Conservation (phyloP, 1,140 invertebrate genomes). For the Tribolium madens region DNA sequence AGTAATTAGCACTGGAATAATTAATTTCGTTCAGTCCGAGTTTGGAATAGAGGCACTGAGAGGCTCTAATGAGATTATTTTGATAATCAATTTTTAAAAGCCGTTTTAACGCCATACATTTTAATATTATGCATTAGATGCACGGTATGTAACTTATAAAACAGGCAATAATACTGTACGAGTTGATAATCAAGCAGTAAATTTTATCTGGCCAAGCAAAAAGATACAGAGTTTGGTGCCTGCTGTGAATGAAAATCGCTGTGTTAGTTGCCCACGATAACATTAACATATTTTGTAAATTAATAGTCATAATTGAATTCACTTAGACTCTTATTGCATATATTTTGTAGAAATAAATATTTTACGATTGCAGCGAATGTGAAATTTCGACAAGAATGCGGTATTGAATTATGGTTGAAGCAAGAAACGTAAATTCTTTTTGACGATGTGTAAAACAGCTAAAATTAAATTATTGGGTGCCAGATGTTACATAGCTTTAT, state of each 20-base stretch:
- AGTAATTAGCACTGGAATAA: constrained; percentile 50
- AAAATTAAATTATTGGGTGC: neutral
- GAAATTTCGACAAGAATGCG: neutral
- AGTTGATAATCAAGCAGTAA: constrained; percentile 1
- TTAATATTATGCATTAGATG: neutral
- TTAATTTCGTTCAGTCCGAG: constrained; percentile 42
- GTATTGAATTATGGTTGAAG: neutral
- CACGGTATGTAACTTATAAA: neutral
- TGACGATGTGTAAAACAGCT: constrained; percentile 12
- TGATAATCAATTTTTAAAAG: neutral
- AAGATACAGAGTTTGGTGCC: neutral
- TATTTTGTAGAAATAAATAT: neutral
- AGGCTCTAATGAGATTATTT: neutral
- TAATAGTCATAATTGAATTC: neutral
- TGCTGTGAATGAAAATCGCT: constrained; percentile 8
- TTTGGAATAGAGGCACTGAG: neutral
- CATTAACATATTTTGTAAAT: constrained; percentile 25
- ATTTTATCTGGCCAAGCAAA: neutral
- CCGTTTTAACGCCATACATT: too few species aligned
- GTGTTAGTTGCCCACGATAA: neutral
- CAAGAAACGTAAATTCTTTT: neutral
- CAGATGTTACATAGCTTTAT: constrained; percentile 1
- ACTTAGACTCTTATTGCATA: neutral
- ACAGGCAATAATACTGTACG: neutral
- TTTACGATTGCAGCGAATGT: neutral